These are phyloP conservation scores for Protobothrops flavoviridis DNA, from an alignment of 2,113 vertebrate species.

Conservation along the genomic window DNA sequence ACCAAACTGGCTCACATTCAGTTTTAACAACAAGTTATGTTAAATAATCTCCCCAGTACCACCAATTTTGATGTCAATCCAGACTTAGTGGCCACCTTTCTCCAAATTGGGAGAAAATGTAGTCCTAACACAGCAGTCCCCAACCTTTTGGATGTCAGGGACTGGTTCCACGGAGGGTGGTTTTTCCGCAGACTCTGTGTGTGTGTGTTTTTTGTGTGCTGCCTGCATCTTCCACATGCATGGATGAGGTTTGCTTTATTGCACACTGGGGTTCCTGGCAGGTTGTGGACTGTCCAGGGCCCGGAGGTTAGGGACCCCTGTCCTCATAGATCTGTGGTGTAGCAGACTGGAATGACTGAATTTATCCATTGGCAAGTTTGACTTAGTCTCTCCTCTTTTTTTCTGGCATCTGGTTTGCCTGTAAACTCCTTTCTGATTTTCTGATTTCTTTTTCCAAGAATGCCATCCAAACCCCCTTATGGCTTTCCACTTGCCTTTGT, in stretches of 20 bases:
- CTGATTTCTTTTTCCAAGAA: neutral
- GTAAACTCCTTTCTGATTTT: neutral
- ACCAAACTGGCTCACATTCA: too few species aligned
- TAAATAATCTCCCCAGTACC: neutral
- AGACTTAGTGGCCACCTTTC: neutral
- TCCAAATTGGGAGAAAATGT: neutral
- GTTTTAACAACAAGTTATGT: neutral
- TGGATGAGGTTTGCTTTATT: too few species aligned
- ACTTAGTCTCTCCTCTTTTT: neutral
- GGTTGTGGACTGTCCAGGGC: too few species aligned
- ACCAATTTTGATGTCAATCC: neutral
- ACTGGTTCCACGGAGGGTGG: too few species aligned
- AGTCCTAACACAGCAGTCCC: too few species aligned
- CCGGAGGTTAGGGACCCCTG: too few species aligned
- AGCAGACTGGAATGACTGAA: neutral
- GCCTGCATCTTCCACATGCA: too few species aligned
- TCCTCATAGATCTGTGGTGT: neutral
- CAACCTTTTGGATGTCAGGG: too few species aligned
- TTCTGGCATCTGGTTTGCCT: neutral
- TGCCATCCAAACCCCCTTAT: neutral
- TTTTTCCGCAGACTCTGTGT: too few species aligned
- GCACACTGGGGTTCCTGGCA: too few species aligned
- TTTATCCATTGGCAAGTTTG: neutral
- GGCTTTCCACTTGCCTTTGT: neutral
- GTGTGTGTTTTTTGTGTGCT: too few species aligned